A percentile compares a stretch with the other conserved stretches of the same genome.
Conservation (phyloP, 2,113 vertebrate genomes). For the Barbus barbus region DNA sequence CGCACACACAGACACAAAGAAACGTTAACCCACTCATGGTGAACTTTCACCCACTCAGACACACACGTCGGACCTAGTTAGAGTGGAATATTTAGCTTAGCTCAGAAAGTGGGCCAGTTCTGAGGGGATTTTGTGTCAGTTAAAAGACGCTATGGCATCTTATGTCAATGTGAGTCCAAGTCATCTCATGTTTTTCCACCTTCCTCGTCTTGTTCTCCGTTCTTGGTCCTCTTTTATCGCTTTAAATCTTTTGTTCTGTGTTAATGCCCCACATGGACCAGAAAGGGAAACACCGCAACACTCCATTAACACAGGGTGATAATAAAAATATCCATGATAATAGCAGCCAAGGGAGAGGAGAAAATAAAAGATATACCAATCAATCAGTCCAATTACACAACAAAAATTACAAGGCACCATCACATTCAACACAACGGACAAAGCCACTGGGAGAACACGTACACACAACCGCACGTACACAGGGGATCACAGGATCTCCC, state of each 20-base stretch:
- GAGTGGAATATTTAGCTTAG: not conserved
- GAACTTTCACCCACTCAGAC: conserved; percentile 8
- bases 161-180: not conserved
- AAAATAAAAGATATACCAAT: conserved; percentile 55
- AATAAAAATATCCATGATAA: conserved; percentile 46
- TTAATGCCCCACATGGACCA: conserved; percentile 60
- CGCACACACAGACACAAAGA: conserved; percentile 5
- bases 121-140: not conserved
- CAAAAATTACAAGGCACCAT: conserved; percentile 86
- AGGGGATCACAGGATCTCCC: conserved; percentile 53
- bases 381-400: conserved; percentile 79
- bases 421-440: conserved; percentile 81
- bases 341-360: conserved; percentile 49
- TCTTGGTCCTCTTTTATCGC: not conserved
- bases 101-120: conserved; percentile 18
- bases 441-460: conserved; percentile 83
- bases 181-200: not conserved
- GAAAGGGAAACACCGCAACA: conserved; percentile 53
- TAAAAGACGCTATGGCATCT: not conserved
- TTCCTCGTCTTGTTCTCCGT: not conserved
- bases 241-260: conserved; percentile 11
- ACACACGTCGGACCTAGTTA: conserved; percentile 9
- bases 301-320: conserved; percentile 53
- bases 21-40: conserved; percentile 16
- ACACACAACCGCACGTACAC: conserved; percentile 40